Conservation (phyloP, 2,888 invertebrate species). For the Chalcosyrphus nemorum region DNA sequence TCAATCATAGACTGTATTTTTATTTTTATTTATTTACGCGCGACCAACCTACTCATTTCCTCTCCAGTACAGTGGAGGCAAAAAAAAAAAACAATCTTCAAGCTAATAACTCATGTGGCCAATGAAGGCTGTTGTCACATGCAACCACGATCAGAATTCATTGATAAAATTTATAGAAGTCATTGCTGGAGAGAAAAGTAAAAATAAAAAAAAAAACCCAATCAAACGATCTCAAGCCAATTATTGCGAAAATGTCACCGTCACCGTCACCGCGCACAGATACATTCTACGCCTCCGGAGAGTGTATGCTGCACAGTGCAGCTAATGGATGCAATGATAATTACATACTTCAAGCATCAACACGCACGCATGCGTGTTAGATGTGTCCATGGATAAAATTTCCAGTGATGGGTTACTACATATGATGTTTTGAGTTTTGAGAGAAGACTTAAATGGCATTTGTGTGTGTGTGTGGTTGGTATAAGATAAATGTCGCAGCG, state of each 20-base stretch:
- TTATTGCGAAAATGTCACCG: constrained; percentile 70
- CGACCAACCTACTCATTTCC: constrained; percentile 61
- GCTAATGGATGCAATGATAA: constrained; percentile 67
- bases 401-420: constrained; percentile 41
- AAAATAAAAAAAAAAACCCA: not conserved
- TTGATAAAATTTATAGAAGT: constrained; percentile 64
- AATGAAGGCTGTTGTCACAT: constrained; percentile 62
- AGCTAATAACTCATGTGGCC: constrained; percentile 65
- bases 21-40: constrained; percentile 17
- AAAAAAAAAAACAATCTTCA: constrained; percentile 39
- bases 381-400: constrained; percentile 18
- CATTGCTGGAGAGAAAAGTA: not conserved
- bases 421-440: not conserved
- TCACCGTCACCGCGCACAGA: too few relatives aligned
- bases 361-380: constrained; percentile 62
- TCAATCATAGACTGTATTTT: constrained; percentile 33
- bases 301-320: too few relatives aligned
- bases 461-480: not conserved
- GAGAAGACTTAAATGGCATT: constrained; percentile 50
- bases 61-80: constrained; percentile 1
- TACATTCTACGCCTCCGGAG: not conserved
- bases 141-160: constrained; percentile 69
- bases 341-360: constrained; percentile 38
- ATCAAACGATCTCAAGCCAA: constrained; percentile 44
- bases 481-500: constrained; percentile 24